These are phyloP conservation scores for Rhagoletis pomonella DNA, from an alignment of 1,140 invertebrate genomes.

Conservation along the genomic window DNA sequence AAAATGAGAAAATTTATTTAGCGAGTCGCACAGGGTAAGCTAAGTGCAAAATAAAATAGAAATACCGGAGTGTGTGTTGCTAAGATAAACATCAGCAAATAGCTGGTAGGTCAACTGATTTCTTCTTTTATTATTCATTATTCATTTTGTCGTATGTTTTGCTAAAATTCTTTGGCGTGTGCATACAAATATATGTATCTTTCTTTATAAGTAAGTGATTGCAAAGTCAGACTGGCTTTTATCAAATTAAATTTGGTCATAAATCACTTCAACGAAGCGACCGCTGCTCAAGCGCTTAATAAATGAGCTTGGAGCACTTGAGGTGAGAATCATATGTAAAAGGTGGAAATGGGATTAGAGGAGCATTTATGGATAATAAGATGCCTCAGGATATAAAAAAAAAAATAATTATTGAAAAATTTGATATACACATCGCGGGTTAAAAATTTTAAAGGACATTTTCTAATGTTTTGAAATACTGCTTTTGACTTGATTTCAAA, in stretches of 20 bases:
- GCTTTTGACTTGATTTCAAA: no score
- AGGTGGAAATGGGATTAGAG: no score
- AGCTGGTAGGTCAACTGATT: neutral
- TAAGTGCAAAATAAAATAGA: neutral
- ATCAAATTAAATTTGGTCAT: neutral
- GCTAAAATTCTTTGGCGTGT: neutral
- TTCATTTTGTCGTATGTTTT: neutral
- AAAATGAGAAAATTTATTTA: no score
- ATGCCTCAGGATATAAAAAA: no score
- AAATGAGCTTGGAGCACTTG: neutral
- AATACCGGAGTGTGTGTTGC: neutral
- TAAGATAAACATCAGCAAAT: neutral
- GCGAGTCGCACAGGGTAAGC: neutral
- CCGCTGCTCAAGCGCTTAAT: neutral
- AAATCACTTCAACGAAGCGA: neutral
- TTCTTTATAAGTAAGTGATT: neutral
- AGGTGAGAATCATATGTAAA: no score
- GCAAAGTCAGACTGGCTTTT: conserved; percentile 4
- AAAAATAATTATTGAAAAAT: no score
- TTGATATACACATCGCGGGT: no score
- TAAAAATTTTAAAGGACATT: no score
- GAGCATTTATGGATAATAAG: no score
- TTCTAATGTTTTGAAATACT: no score
- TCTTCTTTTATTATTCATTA: neutral
- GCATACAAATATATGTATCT: no score